Percentiles rank a stretch among this genome's conserved stretches.
These are phyloP conservation scores for Vimba vimba DNA, from an alignment of 2,113 vertebrate genomes.

Conservation along the genomic window DNA sequence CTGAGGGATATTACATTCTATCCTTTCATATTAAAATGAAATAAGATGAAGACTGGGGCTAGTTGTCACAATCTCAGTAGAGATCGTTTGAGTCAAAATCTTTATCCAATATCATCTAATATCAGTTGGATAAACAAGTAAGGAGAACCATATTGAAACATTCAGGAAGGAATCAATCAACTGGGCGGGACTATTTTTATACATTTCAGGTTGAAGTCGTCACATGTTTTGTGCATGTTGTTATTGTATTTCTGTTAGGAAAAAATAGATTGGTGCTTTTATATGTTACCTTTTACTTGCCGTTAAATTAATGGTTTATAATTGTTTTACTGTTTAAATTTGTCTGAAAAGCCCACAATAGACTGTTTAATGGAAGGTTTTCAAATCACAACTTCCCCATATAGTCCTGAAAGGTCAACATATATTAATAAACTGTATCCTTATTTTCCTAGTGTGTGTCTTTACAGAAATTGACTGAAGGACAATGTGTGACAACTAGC, in stretches of 20 bases:
- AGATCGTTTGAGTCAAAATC: neutral
- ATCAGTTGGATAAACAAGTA: neutral
- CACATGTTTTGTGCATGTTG: no score
- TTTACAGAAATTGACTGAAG: neutral
- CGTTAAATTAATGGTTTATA: no score
- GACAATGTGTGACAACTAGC: neutral
- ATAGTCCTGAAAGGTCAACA: no score
- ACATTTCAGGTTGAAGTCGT: neutral
- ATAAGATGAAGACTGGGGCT: neutral
- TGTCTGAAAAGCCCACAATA: no score
- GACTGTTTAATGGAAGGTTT: no score
- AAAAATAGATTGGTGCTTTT: no score
- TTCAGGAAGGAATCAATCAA: neutral
- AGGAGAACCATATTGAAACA: neutral
- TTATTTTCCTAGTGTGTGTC: neutral
- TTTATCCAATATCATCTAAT: neutral
- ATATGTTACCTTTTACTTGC: no score
- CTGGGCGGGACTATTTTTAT: neutral
- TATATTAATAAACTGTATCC: no score
- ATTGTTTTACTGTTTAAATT: no score
- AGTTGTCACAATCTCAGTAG: conserved; percentile 3
- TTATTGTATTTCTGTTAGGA: no score
- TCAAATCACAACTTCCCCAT: no score
- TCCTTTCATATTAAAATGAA: neutral
- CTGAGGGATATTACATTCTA: neutral